Base-by-base conservation (phyloP, 1,140 invertebrate genomes). In the Philotrypesis tridentata region DNA sequence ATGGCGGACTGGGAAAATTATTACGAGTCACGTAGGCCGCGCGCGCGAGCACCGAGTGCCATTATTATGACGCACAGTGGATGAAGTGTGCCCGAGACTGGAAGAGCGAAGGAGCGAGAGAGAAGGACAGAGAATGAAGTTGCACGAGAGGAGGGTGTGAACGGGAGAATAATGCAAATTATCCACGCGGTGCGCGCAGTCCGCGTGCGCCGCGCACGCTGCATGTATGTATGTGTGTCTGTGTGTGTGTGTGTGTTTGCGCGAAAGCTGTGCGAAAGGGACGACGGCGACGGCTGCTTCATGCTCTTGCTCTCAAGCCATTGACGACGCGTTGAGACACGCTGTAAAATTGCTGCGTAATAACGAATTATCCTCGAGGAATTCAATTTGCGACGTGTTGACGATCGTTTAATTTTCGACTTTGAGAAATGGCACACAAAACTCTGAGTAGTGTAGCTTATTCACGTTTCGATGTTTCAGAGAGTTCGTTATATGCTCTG, bases 81-180 rank as follows among this genome's bases (percentile, higher is more conserved):
- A 80, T 83, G 63, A 82, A 84, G 77, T 79, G 60, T 81, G 63
- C 71, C 79, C 27, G 76, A 76, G 79, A 27, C 29, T 55, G 80
- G 33, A 65, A 82, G 65, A 84, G 61, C 61, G 21, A 37, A 43
- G 61, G 25, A 79, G 73, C 31, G 79, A 74, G 77, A 40, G 48
- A 25, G 65, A 67, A 31, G 14, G 60, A 48, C 25, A 60, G 77
- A 37, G 70, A 80, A 85, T 83, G 83, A 85, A 82, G 82, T 82
- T 79, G 70, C 37, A n/a, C 21, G 48, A 60, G 37, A 17, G 55
- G 48, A 27, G 78, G 60, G 79, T 76, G 84, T 55, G 65, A 82
- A 87, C 85, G 67, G 79, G 79, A 84, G 82, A 85, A 86, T 87
- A 86, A 87, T 87, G 85, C 84, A 85, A 86, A 87, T 86, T 84